Base-by-base conservation (phyloP, 2,797 vertebrate genomes). In the Thripadectes ignobilis region DNA sequence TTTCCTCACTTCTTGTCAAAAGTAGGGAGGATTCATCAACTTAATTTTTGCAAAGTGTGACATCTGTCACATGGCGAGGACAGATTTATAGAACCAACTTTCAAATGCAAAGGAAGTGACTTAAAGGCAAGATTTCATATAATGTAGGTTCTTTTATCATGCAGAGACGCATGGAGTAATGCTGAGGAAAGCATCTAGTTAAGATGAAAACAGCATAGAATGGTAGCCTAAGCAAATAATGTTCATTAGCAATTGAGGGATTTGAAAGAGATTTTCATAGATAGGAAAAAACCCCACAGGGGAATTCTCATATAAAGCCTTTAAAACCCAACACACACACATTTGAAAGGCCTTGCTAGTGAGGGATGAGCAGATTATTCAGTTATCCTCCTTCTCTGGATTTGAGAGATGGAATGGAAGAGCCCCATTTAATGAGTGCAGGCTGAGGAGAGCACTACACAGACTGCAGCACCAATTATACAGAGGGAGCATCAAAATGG, bases 111-210 rank as follows among this genome's bases (percentile, higher is more conserved):
- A 26, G 67, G 92, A 30, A 41, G 34, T 48, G 67, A 54, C 81
- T 93, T 83, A 90, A 91, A 82, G 83, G 46, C 17, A 92, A 49
- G 49, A 81, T 89, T 92, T 77, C 69, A 89, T 76, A 75, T 61
- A 63, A 66, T 26, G n/a, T 36, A 58, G 51, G 29, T 79, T 76
- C 71, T 74, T 84, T 89, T 51, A 85, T 57, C 55, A 91, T 3
- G 17, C 78, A 68, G 34, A 73, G 8, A 52, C 34, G 76, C 8
- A 24, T 1, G 10, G 61, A 55, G 49, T 79, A 71, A 58, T 12
- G 32, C 43, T 48, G n/a, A 94, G 38, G 16, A 74, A 80, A 6
- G 24, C 41, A 48, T 23, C 30, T 65, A 66, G 52, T 48, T 88
- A 71, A 92, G 67, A 82, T 85, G 59, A 91, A 74, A 90, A 77